phyloP scores from a whole-genome alignment of 2,888 invertebrate genomes.

The Vanessa cardui region DNA sequence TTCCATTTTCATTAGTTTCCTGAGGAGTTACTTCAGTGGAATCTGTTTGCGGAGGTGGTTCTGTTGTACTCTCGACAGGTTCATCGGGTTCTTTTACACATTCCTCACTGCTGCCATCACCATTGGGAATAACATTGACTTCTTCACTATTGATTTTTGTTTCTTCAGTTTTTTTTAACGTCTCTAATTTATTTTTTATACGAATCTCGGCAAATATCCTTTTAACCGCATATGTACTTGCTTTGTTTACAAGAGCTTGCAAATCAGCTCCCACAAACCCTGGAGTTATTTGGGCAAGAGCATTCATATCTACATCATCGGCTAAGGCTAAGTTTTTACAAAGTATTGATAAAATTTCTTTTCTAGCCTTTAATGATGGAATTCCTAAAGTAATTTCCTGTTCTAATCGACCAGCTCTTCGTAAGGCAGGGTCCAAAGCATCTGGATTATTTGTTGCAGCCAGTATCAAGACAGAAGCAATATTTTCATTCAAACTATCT shows the following conservation, averaged over 20 bases:
- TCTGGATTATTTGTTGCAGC: constrained; percentile 98
- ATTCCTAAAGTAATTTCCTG: constrained; percentile 97
- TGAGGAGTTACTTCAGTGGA: constrained; percentile 48
- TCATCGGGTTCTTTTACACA: constrained; percentile 44
- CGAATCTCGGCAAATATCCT: constrained; percentile 71
- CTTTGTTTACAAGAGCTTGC: constrained; percentile 92
- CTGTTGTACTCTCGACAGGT: constrained; percentile 43
- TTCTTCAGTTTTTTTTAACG: constrained; percentile 40
- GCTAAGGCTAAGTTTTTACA: constrained; percentile 87
- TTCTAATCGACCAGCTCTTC: constrained; percentile 96
- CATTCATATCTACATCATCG: constrained; percentile 86
- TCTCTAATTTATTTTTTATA: constrained; percentile 37
- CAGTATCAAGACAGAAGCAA: constrained; percentile 89
- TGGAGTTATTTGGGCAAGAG: constrained; percentile 93
- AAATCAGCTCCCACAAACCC: constrained; percentile 98
- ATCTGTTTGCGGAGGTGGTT: constrained; percentile 42
- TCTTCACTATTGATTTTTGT: constrained; percentile 49
- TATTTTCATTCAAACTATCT: constrained; percentile 87
- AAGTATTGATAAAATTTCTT: constrained; percentile 88
- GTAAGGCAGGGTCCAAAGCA: constrained; percentile 94
- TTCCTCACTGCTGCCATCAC: constrained; percentile 62
- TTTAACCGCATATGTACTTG: constrained; percentile 93
- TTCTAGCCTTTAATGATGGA: constrained; percentile 92
- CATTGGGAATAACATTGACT: constrained; percentile 61
- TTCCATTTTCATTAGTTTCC: constrained; percentile 45